Base-by-base conservation (phyloP, 2,888 invertebrate genomes). In the Margaritifera margaritifera region DNA sequence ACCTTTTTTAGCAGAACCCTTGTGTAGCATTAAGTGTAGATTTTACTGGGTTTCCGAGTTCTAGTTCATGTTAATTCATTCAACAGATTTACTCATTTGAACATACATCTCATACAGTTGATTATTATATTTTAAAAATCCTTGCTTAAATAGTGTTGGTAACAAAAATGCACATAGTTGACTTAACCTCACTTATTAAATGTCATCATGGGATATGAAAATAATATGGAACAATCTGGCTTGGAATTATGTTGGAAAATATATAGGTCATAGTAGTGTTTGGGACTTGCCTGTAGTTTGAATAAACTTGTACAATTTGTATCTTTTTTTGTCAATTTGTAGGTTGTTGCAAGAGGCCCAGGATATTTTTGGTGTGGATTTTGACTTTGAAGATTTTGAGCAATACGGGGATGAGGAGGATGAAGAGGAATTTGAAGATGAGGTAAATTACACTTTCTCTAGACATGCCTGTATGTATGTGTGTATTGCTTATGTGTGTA, bases 281-380 rank as follows among this genome's bases (percentile, higher is more conserved):
- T 0, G 15, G 55, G 18, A 22, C 11, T 18, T n/a, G 55, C 55
- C 20, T 11, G 11, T 55, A 22, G n/a, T 55, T 55, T 55, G n/a
- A 22, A 22, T 55, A 24, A 55, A 51, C 22, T 62, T 42, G 20
- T 50, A 20, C 50, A n/a, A 50, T 22, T 11, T 50, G 19, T 18
- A 6, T 24, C 22, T 58, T 50, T 20, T 62, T 50, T 11, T 24
- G 68, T 63, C 20, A 5, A 52, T 57, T 53, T 69, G 18, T 75
- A 87, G 95, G 94, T 95, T 96, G 0, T 91, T 98, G 24, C 98
- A 98, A 93, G 97, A 99, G 90, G 99, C 99, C 66, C 98, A 98
- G 90, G 99, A 99, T 88, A 97, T 99, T 79, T 99, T 99, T 89
- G 99, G 99, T 50, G 97, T 98, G n/a, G 99, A 99, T 89, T 98